Evolutionary conservation across 1,140 invertebrate species (phyloP).

Genomic region (Bicyclus anynana): DNA sequence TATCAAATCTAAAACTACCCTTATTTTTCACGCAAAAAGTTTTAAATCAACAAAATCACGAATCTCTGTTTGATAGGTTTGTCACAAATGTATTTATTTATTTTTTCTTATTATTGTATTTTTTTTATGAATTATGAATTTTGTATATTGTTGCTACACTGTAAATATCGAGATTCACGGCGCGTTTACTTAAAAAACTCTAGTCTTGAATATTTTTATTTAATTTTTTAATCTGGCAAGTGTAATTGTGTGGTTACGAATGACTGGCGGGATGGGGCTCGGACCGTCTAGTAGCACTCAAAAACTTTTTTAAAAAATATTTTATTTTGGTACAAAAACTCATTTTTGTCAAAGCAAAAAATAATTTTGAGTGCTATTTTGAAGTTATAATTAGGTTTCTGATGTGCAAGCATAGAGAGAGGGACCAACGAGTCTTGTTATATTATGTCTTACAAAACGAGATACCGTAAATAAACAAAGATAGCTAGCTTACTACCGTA

Average conservation of each 20-base stretch:
- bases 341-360: too few species aligned
- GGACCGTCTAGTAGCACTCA: neutral
- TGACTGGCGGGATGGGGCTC: constrained; percentile 32
- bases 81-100: neutral
- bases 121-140: neutral
- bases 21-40: too few species aligned
- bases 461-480: too few species aligned
- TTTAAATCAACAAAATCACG: constrained; percentile 2
- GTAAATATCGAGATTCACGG: constrained; percentile 63
- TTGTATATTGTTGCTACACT: constrained; percentile 10
- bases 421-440: too few species aligned
- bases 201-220: constrained; percentile 69
- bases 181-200: constrained; percentile 67
- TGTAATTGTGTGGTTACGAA: constrained; percentile 34
- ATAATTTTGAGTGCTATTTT: too few species aligned
- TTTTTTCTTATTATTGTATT: neutral
- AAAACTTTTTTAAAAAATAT: too few species aligned
- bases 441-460: too few species aligned
- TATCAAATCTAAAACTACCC: too few species aligned
- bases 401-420: too few species aligned
- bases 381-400: too few species aligned
- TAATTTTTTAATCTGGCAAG: constrained; percentile 55
- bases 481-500: too few species aligned
- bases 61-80: neutral
- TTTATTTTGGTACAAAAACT: too few species aligned